Evolutionary conservation across 2,797 vertebrate species (phyloP), one percentile per base, ranked within the genome.

Genomic region (Poecilia picta): DNA sequence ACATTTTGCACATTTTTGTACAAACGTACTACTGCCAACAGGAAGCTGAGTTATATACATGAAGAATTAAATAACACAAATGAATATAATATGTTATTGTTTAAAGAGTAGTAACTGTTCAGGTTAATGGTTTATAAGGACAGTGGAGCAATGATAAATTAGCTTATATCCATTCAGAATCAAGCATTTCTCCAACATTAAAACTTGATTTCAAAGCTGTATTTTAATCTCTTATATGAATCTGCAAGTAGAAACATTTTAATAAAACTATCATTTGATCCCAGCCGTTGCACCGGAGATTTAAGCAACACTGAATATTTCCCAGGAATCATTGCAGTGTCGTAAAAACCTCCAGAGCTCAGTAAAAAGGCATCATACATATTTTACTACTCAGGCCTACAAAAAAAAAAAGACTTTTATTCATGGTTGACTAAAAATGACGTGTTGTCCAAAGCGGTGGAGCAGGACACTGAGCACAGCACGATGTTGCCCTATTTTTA

Each of bases 341-440:
- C 80, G 70, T 70, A 36, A 71, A 57, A 55, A 57, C 72, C 39
- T 74, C 64, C 83, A 74, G 82, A 84, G 75, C 53, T 68, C 83
- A 49, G 73, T 20, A 68, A 82, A 88, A 86, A 87, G 53, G 76
- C 85, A 81, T 89, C 87, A 93, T 93, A 68, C 89, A 91, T 92
- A 93, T 93, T 93, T 93, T 71, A 93, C 84, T 0, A 57, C 73
- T 81, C 76, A 74, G 81, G 86, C 80, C 75, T 33, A n/a, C 77
- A 84, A 77, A 78, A 89, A 51, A 23, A 49, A 80, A 83, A 75
- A 18, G 0, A 71, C 70, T 82, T 84, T 87, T 85, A 88, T 89
- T 87, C 83, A 83, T 82, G 80, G 81, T 86, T 77, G 75, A 78
- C 74, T 93, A 76, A 83, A 59, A 89, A 81, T 74, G 76, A 83